Evolutionary conservation across 1,140 invertebrate species (phyloP).

Genomic region (Charaxes varanes): DNA sequence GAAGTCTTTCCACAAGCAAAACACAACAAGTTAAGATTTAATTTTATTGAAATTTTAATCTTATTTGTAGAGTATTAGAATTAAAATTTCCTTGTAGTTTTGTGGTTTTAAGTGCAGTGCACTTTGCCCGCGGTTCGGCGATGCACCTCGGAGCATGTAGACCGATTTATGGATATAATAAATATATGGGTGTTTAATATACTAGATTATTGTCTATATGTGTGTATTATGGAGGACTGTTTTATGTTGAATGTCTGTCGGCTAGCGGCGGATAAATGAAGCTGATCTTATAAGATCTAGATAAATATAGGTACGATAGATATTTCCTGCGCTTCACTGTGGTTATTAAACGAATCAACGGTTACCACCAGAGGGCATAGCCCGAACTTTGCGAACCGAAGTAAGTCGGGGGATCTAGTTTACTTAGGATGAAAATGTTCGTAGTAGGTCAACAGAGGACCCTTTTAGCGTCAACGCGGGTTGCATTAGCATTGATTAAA

Average conservation of each 20-base stretch:
- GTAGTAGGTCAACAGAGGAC: no score
- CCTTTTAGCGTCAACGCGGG: no score
- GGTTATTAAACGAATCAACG: no score
- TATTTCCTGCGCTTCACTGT: no score
- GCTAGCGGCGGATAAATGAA: no score
- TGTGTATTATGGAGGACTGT: constrained; percentile 12
- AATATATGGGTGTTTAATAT: constrained; percentile 56
- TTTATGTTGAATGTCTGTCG: constrained; percentile 14
- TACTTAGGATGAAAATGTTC: no score
- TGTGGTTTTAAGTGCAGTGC: constrained; percentile 32
- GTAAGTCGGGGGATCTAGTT: no score
- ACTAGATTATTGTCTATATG: constrained; percentile 26
- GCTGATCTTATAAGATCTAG: no score
- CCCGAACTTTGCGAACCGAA: no score
- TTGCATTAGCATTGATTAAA: no score
- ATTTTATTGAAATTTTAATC: not conserved
- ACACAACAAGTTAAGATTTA: not conserved
- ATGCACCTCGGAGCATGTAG: constrained; percentile 49
- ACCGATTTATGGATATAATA: constrained; percentile 63
- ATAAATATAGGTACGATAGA: no score
- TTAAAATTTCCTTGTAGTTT: constrained; percentile 14
- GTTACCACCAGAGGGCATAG: no score
- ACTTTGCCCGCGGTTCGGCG: constrained; percentile 41
- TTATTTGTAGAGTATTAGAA: not conserved
- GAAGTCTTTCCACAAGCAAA: constrained; percentile 13